Percentiles rank a stretch among this genome's conserved stretches.
Conservation (phyloP, 2,888 invertebrate species). For the Adelognathus sp. region DNA sequence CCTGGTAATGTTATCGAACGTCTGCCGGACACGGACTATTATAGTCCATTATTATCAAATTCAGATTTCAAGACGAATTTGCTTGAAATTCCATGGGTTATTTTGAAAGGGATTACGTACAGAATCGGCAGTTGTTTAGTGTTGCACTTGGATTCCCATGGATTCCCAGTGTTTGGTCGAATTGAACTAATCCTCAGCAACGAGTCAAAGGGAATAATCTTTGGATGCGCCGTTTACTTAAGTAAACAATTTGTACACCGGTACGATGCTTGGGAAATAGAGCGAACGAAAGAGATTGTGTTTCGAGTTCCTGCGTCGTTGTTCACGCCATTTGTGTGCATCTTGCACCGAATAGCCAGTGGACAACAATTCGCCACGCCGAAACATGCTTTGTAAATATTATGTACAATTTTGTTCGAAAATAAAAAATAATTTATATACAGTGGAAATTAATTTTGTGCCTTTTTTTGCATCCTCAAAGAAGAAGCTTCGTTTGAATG, state of each 20-base stretch:
- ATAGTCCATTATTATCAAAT: too few relatives aligned
- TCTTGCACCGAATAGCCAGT: conserved; percentile 4
- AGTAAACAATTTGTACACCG: neutral
- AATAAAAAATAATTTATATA: too few relatives aligned
- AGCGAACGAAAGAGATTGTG: neutral
- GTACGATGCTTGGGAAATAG: conserved; percentile 5
- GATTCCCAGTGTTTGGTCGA: neutral
- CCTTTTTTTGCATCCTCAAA: too few relatives aligned
- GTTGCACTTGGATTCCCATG: neutral
- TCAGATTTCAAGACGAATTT: neutral
- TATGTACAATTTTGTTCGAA: too few relatives aligned
- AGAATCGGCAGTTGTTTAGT: neutral
- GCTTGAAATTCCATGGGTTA: neutral
- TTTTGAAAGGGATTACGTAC: neutral
- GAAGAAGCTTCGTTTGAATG: too few relatives aligned
- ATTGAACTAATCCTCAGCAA: neutral
- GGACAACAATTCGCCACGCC: conserved; percentile 10
- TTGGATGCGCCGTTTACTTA: neutral
- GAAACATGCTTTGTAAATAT: neutral
- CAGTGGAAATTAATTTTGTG: too few relatives aligned
- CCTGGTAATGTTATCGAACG: too few relatives aligned
- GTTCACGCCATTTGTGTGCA: conserved; percentile 11
- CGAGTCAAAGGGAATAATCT: neutral
- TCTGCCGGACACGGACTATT: too few relatives aligned
- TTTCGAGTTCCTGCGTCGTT: neutral